Percentiles rank a stretch among this genome's conserved stretches.
phyloP scores from a whole-genome alignment of 1,140 invertebrate species.

The Pseudachorutes palmiensis region DNA sequence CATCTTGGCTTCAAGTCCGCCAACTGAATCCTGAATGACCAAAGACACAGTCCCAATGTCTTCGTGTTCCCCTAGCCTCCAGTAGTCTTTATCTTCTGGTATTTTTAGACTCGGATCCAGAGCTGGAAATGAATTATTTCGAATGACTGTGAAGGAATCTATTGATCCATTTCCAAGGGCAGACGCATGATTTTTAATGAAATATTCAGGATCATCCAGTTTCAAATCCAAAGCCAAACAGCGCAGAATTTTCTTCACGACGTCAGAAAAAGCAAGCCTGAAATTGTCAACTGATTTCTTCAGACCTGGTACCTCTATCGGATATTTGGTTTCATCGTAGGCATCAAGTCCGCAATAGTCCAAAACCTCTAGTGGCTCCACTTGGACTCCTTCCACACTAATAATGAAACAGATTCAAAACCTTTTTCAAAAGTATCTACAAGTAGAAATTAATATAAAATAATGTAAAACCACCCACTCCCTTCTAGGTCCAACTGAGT shows the following conservation, averaged over 20 bases:
- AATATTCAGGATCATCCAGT: constrained; percentile 21
- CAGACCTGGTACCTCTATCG: constrained; percentile 21
- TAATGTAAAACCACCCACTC: background rate
- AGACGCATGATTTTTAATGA: constrained; percentile 18
- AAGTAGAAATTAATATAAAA: background rate
- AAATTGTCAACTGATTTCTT: constrained; percentile 20
- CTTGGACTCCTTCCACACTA: background rate
- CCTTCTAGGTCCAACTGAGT: background rate
- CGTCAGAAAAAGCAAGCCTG: background rate
- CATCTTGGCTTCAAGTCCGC: constrained; percentile 20
- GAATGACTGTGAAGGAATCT: constrained; percentile 14
- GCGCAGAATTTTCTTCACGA: constrained; percentile 18
- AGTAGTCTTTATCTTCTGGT: background rate
- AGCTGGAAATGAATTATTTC: constrained; percentile 12
- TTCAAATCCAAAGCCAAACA: constrained; percentile 9
- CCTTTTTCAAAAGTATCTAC: background rate
- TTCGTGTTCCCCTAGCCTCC: constrained; percentile 23
- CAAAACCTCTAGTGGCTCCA: constrained; percentile 3
- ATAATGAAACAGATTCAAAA: background rate
- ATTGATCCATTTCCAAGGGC: background rate
- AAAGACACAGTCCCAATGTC: constrained; percentile 27
- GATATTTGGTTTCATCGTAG: constrained; percentile 8
- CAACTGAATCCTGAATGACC: constrained; percentile 23
- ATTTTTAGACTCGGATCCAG: background rate
- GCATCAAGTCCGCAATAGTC: background rate